A percentile compares a stretch with the other conserved stretches of the same genome.
Evolutionary conservation across 2,888 invertebrate species (phyloP).

Genomic region (Euphydryas editha): DNA sequence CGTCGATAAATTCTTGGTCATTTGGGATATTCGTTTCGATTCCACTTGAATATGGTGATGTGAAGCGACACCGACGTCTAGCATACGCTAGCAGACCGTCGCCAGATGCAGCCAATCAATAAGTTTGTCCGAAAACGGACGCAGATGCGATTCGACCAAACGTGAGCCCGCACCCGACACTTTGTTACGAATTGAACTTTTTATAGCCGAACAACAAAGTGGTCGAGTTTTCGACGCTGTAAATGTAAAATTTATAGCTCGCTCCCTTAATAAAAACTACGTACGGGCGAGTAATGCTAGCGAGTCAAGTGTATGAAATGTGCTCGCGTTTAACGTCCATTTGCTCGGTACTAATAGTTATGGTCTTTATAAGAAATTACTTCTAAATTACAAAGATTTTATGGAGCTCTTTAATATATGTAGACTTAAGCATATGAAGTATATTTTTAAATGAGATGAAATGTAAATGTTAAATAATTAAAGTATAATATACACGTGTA

Average conservation of each 20-base stretch:
- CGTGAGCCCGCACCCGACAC: conserved; percentile 58
- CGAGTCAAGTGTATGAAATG: conserved; percentile 49
- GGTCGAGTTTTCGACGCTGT: conserved; percentile 65
- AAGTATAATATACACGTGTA: not conserved
- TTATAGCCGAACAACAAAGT: conserved; percentile 70
- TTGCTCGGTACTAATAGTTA: conserved; percentile 41
- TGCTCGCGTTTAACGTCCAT: conserved; percentile 45
- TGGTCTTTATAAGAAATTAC: conserved; percentile 43
- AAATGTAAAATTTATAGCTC: conserved; percentile 71
- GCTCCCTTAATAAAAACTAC: conserved; percentile 69
- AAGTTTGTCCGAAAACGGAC: conserved; percentile 60
- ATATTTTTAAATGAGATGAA: conserved; percentile 3
- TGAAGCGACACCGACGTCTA: conserved; percentile 47
- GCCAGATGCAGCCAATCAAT: conserved; percentile 52
- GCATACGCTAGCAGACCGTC: conserved; percentile 48
- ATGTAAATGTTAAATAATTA: not conserved
- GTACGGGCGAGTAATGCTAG: conserved; percentile 51
- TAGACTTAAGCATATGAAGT: conserved; percentile 18
- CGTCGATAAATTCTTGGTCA: conserved; percentile 50
- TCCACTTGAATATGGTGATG: conserved; percentile 58
- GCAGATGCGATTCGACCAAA: conserved; percentile 66
- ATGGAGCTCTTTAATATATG: conserved; percentile 13
- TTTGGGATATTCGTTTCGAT: conserved; percentile 47
- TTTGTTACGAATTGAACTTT: conserved; percentile 70
- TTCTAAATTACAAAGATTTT: conserved; percentile 38